phyloP scores from a whole-genome alignment of 2,113 vertebrate species.

The Sinocyclocheilus maitianheensis region DNA sequence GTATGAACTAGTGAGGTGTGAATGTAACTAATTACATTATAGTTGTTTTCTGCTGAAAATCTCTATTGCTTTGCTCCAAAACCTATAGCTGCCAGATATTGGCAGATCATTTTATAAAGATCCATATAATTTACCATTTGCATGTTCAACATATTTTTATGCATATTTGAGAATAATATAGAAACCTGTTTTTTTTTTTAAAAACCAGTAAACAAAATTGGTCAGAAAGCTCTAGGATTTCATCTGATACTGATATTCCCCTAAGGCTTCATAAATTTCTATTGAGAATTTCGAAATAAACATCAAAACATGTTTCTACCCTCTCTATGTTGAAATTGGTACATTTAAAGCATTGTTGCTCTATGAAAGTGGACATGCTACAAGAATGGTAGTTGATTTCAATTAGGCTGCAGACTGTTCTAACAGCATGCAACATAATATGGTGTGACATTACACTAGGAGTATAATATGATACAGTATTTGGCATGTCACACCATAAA shows the following conservation, averaged over 20 bases:
- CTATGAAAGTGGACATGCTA: background rate
- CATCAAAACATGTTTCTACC: background rate
- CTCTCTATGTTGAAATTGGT: background rate
- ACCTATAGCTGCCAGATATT: no score
- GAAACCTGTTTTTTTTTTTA: no score
- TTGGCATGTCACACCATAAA: background rate
- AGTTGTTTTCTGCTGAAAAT: background rate
- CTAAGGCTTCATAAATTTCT: background rate
- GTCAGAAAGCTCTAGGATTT: no score
- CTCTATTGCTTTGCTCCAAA: background rate
- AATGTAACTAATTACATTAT: background rate
- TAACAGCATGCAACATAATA: background rate
- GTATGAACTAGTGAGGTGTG: background rate
- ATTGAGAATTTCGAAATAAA: background rate
- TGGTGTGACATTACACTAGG: background rate
- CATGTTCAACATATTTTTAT: background rate
- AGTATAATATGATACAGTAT: background rate
- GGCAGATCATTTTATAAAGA: background rate
- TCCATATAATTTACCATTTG: background rate
- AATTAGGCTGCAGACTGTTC: background rate
- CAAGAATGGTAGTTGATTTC: background rate
- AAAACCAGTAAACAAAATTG: no score
- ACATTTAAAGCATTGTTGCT: background rate
- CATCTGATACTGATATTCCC: background rate
- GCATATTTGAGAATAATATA: background rate